These are phyloP conservation scores for Glossophaga mutica DNA, from an alignment of 2,797 vertebrate genomes.

Conservation along the genomic window DNA sequence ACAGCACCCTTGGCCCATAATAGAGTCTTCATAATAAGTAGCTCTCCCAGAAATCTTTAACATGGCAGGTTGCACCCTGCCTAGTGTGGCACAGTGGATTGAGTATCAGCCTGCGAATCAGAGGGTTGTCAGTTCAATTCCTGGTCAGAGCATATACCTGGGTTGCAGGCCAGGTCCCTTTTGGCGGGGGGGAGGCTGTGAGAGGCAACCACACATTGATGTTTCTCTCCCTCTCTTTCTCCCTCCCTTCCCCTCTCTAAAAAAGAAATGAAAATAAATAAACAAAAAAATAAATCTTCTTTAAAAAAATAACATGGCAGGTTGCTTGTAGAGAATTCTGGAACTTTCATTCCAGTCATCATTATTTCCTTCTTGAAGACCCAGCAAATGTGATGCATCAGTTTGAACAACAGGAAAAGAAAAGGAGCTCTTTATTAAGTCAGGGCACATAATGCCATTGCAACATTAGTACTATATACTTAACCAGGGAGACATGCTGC, in stretches of 20 bases:
- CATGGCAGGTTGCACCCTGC: neutral
- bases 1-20: neutral
- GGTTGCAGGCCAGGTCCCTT: no score
- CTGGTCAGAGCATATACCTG: no score
- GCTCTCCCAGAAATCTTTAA: slow-evolving; percentile 6
- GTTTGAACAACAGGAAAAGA: neutral
- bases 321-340: neutral
- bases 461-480: neutral
- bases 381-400: neutral
- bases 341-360: neutral
- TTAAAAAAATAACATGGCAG: neutral
- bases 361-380: neutral
- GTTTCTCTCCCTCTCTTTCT: no score
- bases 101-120: no score
- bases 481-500: neutral
- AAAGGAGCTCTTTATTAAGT: slow-evolving; percentile 21
- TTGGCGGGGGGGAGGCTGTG: no score
- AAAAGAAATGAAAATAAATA: no score
- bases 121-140: no score
- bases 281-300: no score
- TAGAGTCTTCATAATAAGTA: neutral
- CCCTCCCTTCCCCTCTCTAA: no score
- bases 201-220: no score
- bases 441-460: neutral
- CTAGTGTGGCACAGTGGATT: no score